phyloP scores from a whole-genome alignment of 2,113 vertebrate species.

The rabbit (Oryctolagus cuniculus) region mOryCun1.1 NC_091451.1:28156501-28157000 shows the following conservation, averaged over 20 bases:
- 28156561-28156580: neutral
- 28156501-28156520: neutral
- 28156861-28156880: too few species aligned
- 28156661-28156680: neutral
- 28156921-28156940: too few species aligned
- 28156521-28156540: neutral
- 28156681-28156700: neutral
- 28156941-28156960: too few species aligned
- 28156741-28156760: neutral
- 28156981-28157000: too few species aligned
- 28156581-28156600: neutral
- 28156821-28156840: neutral
- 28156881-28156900: too few species aligned
- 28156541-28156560: neutral
- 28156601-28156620: constrained; percentile 42
- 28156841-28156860: neutral
- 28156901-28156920: too few species aligned
- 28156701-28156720: neutral
- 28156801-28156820: neutral
- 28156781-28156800: neutral
- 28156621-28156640: neutral
- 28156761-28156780: neutral
- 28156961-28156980: neutral
- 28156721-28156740: neutral
- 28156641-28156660: neutral